Percentiles rank a stretch among this genome's conserved stretches.
phyloP scores from a whole-genome alignment of 1,140 invertebrate genomes.

The Odontomachus brunneus region DNA sequence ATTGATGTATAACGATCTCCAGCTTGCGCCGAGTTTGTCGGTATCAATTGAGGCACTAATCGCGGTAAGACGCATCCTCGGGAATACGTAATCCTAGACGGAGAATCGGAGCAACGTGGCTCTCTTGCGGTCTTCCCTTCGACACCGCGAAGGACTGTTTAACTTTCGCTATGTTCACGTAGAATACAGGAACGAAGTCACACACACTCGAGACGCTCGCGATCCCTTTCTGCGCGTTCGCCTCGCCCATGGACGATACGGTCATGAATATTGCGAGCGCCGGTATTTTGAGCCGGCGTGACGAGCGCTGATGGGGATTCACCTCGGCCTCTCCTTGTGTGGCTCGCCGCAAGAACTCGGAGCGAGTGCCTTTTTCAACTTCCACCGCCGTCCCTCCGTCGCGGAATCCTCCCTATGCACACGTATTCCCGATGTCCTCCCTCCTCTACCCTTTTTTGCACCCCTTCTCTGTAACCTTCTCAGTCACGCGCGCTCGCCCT shows the following conservation, averaged over 20 bases:
- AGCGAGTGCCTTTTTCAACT: slow-evolving; percentile 74
- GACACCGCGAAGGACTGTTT: too few species aligned
- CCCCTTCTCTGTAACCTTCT: neutral
- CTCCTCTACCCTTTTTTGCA: slow-evolving; percentile 44
- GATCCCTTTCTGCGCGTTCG: neutral
- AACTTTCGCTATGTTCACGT: neutral
- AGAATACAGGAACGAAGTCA: slow-evolving; percentile 2
- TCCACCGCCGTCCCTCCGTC: slow-evolving; percentile 61
- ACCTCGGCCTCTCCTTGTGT: slow-evolving; percentile 78
- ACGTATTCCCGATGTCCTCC: neutral
- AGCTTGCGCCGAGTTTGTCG: neutral
- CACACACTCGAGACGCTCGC: slow-evolving; percentile 3
- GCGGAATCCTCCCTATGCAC: too few species aligned
- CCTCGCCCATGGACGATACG: slow-evolving; percentile 52
- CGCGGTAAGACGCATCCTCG: too few species aligned
- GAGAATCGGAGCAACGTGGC: too few species aligned
- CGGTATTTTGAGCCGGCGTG: slow-evolving; percentile 82
- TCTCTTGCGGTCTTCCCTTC: neutral
- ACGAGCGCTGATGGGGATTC: slow-evolving; percentile 82
- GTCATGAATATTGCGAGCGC: slow-evolving; percentile 79
- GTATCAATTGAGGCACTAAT: neutral
- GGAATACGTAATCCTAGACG: too few species aligned
- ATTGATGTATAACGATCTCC: slow-evolving; percentile 3
- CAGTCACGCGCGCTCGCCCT: neutral
- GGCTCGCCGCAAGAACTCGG: slow-evolving; percentile 79